Percentiles rank a stretch among this genome's conserved stretches.
Evolutionary conservation across 1,140 invertebrate genomes (phyloP).

Genomic region (Papilio xuthus): DNA sequence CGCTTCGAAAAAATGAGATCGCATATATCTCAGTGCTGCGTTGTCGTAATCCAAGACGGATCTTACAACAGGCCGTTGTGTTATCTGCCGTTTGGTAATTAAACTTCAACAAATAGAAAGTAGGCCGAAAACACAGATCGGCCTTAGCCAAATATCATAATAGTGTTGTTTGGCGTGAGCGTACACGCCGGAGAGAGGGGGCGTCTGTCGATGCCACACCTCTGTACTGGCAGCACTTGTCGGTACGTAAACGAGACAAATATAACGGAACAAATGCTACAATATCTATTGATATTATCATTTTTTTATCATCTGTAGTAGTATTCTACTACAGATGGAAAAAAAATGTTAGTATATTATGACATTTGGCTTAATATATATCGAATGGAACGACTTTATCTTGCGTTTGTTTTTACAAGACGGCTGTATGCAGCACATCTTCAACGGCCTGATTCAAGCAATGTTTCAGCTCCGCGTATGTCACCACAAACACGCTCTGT

Average conservation of each 20-base stretch:
- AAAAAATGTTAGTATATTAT: background rate
- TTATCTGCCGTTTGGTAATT: too few species aligned
- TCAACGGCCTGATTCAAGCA: slow-evolving; percentile 96
- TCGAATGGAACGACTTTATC: background rate
- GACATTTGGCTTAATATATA: background rate
- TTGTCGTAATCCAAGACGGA: slow-evolving; percentile 7
- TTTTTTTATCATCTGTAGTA: too few species aligned
- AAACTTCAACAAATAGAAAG: background rate
- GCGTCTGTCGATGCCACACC: too few species aligned
- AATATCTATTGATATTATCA: too few species aligned
- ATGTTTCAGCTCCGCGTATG: slow-evolving; percentile 96
- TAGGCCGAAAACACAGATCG: background rate
- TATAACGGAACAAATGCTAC: too few species aligned
- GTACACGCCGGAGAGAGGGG: too few species aligned
- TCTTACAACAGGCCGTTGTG: background rate
- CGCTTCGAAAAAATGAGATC: slow-evolving; percentile 54
- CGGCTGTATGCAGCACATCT: slow-evolving; percentile 83
- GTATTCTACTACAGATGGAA: too few species aligned
- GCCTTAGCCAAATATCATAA: background rate
- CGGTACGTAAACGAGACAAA: too few species aligned
- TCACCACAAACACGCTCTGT: slow-evolving; percentile 96
- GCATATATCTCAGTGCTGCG: slow-evolving; percentile 49
- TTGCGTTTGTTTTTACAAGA: background rate
- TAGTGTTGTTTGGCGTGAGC: too few species aligned
- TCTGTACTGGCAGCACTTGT: too few species aligned